Percentiles rank a stretch among this genome's conserved stretches.
phyloP scores from a whole-genome alignment of 2,888 invertebrate species.

The Caenorhabditis sulstoni region DNA sequence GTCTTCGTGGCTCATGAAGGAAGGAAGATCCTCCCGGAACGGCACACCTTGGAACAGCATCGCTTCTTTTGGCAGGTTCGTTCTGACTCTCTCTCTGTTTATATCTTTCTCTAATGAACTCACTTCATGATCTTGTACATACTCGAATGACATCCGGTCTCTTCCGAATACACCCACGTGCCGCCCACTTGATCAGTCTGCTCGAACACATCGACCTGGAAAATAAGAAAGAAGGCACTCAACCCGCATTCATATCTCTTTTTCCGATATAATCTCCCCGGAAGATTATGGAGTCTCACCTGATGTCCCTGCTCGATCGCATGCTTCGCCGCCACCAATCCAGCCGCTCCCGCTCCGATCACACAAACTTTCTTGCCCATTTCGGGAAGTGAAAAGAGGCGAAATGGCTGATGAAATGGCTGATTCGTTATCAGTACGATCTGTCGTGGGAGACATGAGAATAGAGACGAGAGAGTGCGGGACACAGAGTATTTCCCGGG shows the following conservation, averaged over 20 bases:
- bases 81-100: too few species aligned
- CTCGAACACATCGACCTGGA: constrained; percentile 85
- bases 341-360: constrained; percentile 93
- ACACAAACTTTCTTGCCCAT: constrained; percentile 84
- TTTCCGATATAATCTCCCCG: neutral
- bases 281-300: constrained; percentile 14
- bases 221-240: neutral
- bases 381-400: neutral
- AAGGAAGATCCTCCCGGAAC: constrained; percentile 84
- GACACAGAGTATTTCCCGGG: neutral
- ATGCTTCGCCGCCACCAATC: constrained; percentile 81
- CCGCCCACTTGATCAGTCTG: constrained; percentile 88
- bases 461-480: neutral
- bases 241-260: neutral
- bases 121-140: constrained; percentile 93
- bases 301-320: constrained; percentile 55
- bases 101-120: too few species aligned
- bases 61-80: constrained; percentile 93
- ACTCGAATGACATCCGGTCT: constrained; percentile 85
- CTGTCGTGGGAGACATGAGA: constrained; percentile 13
- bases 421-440: constrained; percentile 17
- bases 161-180: constrained; percentile 86
- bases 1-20: constrained; percentile 86
- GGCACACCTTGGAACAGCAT: constrained; percentile 93
- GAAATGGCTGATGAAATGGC: constrained; percentile 12